Conservation (phyloP, 2,888 invertebrate genomes). For the Blera fallax region DNA sequence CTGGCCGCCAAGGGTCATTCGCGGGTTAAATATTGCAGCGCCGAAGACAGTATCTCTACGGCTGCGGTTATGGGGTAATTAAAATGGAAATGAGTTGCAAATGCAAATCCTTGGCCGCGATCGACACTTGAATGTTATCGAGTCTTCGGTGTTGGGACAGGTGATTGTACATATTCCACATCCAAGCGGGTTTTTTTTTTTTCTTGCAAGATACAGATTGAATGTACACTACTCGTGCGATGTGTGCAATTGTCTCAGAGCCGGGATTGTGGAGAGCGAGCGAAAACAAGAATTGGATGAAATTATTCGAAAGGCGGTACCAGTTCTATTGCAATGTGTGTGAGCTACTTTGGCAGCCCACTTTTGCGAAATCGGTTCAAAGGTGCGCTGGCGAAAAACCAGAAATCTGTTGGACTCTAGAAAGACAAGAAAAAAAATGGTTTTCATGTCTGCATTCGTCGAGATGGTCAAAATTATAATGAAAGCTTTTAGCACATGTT, state of each 20-base stretch:
- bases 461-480: conserved; percentile 1
- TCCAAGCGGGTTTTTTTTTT: conserved; percentile 16
- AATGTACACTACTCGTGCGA: neutral
- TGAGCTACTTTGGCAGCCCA: neutral
- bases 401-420: neutral
- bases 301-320: conserved; percentile 69
- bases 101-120: conserved; percentile 70
- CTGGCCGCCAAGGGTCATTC: conserved; percentile 47
- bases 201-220: conserved; percentile 22
- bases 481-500: conserved; percentile 40
- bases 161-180: conserved; percentile 51
- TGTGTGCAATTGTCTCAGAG: conserved; percentile 28
- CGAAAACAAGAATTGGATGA: conserved; percentile 59
- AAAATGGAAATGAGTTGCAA: conserved; percentile 70
- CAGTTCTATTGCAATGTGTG: conserved; percentile 59
- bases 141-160: conserved; percentile 51
- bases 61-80: conserved; percentile 55
- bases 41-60: conserved; percentile 29
- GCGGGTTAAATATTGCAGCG: conserved; percentile 55
- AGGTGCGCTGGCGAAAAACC: conserved; percentile 32
- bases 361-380: conserved; percentile 40
- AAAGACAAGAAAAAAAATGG: neutral
- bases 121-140: conserved; percentile 66
- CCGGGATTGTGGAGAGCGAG: neutral
- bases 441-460: neutral